Base-by-base conservation (phyloP, 1,140 invertebrate species). In the Euwallacea fornicatus region DNA sequence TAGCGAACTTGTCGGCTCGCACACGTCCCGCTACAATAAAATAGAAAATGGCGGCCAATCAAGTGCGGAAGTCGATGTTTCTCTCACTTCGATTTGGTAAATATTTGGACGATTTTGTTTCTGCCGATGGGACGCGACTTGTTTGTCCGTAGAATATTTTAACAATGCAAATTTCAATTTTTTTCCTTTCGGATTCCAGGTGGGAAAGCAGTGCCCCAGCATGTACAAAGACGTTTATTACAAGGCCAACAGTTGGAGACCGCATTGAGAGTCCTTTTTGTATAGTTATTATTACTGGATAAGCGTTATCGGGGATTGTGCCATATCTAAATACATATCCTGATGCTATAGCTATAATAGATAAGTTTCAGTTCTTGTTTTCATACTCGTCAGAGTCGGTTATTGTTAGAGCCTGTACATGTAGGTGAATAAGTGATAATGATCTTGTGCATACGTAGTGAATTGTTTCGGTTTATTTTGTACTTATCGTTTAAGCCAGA, bases 151-250 rank as follows among this genome's bases (percentile, higher is more conserved):
- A 33, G 21, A 33, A 33, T 33, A 33, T 33, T 33, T 11, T 50
- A 10, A 50, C 10, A 50, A 11, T 15, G 10, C 55, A 15, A 58
- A 10, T 58, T 15, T 50, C 59, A 61, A 15, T 58, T 41, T 21
- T 54, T 42, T 63, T 64, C 75, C 16, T 15, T 56, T 56, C 16
- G 6, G 2, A n/a, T 56, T 61, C 21, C 42, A 61, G 59, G 15
- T 43, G 21, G 59, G 59, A n/a, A 93, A 93, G 82, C 90, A 91
- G 77, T 94, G 92, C 82, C 91, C 92, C 62, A 93, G 90, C 77
- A 93, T 94, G 92, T 89, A 93, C 84, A 89, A 89, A 81, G 90
- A 93, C 78, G 90, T 93, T 81, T 91, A 93, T 83, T 94, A 94
- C 82, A 92, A 92, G 89, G 88, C 88, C 73, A 89, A 89, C 83